Percentiles rank a stretch among this genome's conserved stretches.
These are phyloP conservation scores for Cygnus buccinator DNA, from an alignment of 2,113 vertebrate species.

Conservation along the genomic window DNA sequence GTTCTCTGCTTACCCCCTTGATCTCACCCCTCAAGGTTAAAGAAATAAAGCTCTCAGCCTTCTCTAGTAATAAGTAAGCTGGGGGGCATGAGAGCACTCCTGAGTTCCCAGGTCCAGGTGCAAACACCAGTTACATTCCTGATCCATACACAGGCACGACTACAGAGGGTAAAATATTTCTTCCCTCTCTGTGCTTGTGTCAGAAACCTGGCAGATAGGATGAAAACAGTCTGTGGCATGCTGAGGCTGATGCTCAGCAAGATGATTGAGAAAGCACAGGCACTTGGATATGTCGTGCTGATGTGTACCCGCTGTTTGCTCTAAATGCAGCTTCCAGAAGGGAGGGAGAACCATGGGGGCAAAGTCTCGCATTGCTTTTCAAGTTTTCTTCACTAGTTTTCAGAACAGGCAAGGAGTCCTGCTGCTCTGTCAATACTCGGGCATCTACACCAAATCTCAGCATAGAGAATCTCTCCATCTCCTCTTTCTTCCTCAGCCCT, in stretches of 20 bases:
- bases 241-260: background rate
- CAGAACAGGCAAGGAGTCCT: background rate
- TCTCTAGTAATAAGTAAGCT: background rate
- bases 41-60: background rate
- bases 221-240: background rate
- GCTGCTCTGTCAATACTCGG: too few species aligned
- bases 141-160: background rate
- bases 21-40: background rate
- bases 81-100: background rate
- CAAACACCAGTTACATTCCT: background rate
- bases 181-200: background rate
- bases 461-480: background rate
- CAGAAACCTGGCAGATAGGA: background rate
- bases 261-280: background rate
- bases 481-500: background rate
- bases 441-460: background rate
- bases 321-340: background rate
- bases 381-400: background rate
- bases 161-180: background rate
- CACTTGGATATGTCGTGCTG: background rate
- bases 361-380: background rate
- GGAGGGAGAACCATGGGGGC: background rate
- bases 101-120: background rate
- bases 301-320: background rate
- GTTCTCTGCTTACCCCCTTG: background rate